These are phyloP conservation scores for Chaenocephalus aceratus DNA, from an alignment of 2,113 vertebrate genomes.

Conservation along the genomic window DNA sequence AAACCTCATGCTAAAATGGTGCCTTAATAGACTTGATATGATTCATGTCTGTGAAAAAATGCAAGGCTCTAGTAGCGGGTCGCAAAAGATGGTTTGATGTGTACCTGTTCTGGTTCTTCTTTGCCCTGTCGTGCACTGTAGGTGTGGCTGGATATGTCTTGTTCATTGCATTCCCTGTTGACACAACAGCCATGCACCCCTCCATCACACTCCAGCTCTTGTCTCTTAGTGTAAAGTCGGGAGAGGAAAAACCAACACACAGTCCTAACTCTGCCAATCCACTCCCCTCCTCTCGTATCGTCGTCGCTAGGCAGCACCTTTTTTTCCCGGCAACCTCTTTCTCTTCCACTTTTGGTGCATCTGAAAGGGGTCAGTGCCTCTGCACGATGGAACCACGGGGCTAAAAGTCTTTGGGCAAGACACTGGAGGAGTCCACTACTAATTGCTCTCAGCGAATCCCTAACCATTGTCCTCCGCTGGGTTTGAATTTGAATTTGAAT, in stretches of 20 bases:
- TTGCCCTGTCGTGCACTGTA: constrained; percentile 11
- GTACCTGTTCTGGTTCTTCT: constrained; percentile 1
- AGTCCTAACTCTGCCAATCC: constrained; percentile 68
- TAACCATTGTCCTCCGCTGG: constrained; percentile 71
- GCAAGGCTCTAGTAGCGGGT: not conserved
- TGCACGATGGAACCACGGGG: constrained; percentile 79
- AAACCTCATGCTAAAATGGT: not conserved
- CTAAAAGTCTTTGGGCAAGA: constrained; percentile 79
- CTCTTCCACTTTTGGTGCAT: constrained; percentile 67
- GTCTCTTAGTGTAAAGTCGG: constrained; percentile 70
- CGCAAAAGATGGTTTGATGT: not conserved
- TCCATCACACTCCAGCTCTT: constrained; percentile 75
- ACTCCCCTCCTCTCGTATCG: constrained; percentile 68
- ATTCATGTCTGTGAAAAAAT: constrained; percentile 4
- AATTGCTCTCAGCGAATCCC: constrained; percentile 80
- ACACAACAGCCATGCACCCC: constrained; percentile 58
- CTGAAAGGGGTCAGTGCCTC: constrained; percentile 82
- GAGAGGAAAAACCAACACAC: constrained; percentile 82
- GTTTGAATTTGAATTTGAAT: constrained; percentile 87
- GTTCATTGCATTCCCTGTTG: constrained; percentile 58
- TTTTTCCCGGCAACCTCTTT: constrained; percentile 57
- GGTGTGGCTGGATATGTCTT: constrained; percentile 40
- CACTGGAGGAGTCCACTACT: constrained; percentile 81
- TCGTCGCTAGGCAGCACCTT: constrained; percentile 76
- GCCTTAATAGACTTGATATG: too few relatives aligned